These are phyloP conservation scores for Hemibagrus guttatus DNA, from an alignment of 2,797 vertebrate species.

Conservation along the genomic window DNA sequence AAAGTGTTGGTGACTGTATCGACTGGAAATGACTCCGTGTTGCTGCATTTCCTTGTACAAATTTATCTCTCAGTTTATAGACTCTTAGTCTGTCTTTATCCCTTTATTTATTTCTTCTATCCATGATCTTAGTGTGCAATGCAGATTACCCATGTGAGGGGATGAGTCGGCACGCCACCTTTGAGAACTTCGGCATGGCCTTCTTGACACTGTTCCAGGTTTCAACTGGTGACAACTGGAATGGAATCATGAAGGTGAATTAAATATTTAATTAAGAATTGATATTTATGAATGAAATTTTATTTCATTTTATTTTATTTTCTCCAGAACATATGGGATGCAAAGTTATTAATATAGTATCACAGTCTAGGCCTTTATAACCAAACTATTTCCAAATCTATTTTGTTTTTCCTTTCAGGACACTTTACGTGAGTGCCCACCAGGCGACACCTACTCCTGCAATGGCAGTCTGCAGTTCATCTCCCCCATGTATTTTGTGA, in stretches of 20 bases:
- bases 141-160: constrained; percentile 94
- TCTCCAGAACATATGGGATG: not conserved
- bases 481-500: constrained; percentile 95
- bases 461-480: constrained; percentile 92
- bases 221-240: constrained; percentile 97
- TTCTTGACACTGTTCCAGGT: constrained; percentile 97
- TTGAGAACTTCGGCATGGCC: constrained; percentile 97
- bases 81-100: not conserved
- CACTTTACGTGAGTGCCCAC: constrained; percentile 79
- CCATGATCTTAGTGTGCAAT: constrained; percentile 81
- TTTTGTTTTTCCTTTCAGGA: constrained; percentile 60
- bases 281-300: too few species aligned
- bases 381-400: not conserved
- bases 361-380: not conserved
- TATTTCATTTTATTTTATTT: not conserved
- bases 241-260: constrained; percentile 95
- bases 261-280: too few species aligned
- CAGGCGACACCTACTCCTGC: constrained; percentile 80
- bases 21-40: not conserved
- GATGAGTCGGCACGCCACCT: constrained; percentile 95
- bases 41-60: not conserved
- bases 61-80: not conserved
- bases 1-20: not conserved
- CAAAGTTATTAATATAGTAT: not conserved
- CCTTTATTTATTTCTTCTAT: not conserved